Evolutionary conservation across 1,140 invertebrate genomes (phyloP), one percentile per base, ranked within the genome.

Genomic region (Geopemphigus sp.): DNA sequence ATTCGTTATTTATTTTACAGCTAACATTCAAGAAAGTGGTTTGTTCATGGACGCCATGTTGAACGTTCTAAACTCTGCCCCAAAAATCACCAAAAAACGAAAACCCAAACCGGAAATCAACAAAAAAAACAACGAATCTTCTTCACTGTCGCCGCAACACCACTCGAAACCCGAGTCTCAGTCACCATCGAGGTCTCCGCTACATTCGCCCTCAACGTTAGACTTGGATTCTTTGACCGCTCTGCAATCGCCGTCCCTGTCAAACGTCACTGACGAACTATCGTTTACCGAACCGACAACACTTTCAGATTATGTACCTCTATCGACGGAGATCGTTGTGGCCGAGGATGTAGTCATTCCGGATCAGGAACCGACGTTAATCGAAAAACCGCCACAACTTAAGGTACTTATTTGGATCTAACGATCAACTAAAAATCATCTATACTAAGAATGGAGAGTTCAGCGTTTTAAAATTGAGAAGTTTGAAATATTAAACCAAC

Each of bases 31-130:
- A 26, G 74, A 78, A 10, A 78, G 74, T 14, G 57, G 57, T 47
- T 63, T 78, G 22, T 78, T 78, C 47, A 78, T 78, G 74, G 74
- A 78, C 29, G 57, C 56, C 14, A 50, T 78, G 74, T 78, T 78
- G 24, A 78, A 78, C 24, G 74, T 78, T 11, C 15, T 78, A 8
- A 78, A 78, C 5, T 78, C 74, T 0, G 74, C 74, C 61, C 74
- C 74, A 15, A 78, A 78, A 78, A n/a, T 61, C 1, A 14, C 22
- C n/a, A 78, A 78, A 61, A 78, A 78, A 24, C 74, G 74, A 5
- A 78, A 78, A 61, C 56, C 74, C 4, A 78, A 78, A 63, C 32
- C 39, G 1, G 74, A 78, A 14, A 24, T 14, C n/a, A 3, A 17
- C 56, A 78, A 78, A n/a, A 78, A 78, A 63, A 17, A 3, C 15